Conservation (phyloP, 2,113 vertebrate species). For the Rhineura floridana region DNA sequence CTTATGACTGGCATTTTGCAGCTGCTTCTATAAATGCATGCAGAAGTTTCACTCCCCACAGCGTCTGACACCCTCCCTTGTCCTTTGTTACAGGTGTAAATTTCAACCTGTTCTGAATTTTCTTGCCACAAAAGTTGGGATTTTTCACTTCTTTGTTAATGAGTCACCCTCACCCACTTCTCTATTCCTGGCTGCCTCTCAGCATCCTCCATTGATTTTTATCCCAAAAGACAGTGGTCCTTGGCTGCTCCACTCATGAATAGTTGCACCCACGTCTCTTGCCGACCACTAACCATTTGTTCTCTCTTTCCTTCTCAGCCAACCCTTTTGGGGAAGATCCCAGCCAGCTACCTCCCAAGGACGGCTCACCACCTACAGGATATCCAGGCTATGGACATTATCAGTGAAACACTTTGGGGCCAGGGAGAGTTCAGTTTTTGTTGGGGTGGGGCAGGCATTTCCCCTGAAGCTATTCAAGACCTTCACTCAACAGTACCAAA, state of each 20-base stretch:
- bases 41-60: neutral
- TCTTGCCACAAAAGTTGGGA: neutral
- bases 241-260: neutral
- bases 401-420: slow-evolving; percentile 64
- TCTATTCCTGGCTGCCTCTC: neutral
- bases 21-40: neutral
- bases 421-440: neutral
- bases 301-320: slow-evolving; percentile 64
- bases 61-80: slow-evolving; percentile 8
- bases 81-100: neutral
- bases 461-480: neutral
- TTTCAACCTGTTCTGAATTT: neutral
- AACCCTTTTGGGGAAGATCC: slow-evolving; percentile 84
- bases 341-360: slow-evolving; percentile 80
- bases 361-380: slow-evolving; percentile 61
- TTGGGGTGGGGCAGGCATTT: neutral
- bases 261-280: too few relatives aligned
- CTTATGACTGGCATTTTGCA: neutral
- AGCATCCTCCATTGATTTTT: neutral
- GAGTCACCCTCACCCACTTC: neutral
- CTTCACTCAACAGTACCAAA: neutral
- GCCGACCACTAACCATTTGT: neutral
- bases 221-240: neutral
- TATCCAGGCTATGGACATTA: slow-evolving; percentile 73
- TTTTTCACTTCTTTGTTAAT: neutral